Base-by-base conservation (phyloP, 1,140 invertebrate species). In the Drosophila varians region DNA sequence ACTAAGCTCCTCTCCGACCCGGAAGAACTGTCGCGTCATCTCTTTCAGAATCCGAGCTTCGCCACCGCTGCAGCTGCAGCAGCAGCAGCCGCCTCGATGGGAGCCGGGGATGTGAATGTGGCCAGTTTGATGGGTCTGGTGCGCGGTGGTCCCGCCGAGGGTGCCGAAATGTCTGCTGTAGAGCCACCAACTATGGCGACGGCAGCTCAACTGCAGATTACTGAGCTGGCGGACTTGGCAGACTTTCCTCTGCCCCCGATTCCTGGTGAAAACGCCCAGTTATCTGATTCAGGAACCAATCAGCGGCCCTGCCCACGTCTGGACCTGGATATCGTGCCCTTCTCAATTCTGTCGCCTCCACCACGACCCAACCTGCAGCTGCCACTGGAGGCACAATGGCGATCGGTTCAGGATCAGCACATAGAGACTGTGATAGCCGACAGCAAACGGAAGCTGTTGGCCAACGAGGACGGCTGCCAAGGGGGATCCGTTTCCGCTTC, bases 1-100 rank as follows among this genome's bases (percentile, higher is more conserved):
- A 97, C 96, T 43, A 96, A 96, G 90, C 93, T 96, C 51, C 93
- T 97, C 61, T 94, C 94, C 53, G 96, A 97, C 91, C 95, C 96
- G 8, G 96, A 96, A 90, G 95, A 96, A 83, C 92, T 97, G 74
- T 95, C 96, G 90, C 92, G 94, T 18, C 95, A 96, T 89, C 92
- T 97, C 31, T 93, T 95, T 65, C 95, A 96, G 77, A 94, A 90
- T 62, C 70, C 90, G 48, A 77, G 82, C 62, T 90, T 91, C 54
- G 77, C 86, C 55, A 84, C 80, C n/a, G 78, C 72, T 23, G 60
- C 65, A 60, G 47, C 62, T n/a, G 55, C 71, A 9, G 60, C 54
- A 18, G 57, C 43, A 23, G 31, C 73, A 16, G 77, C 84, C 23
- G 78, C 84, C 16, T 73, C 65, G 34, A 49, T 69, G n/a, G 71